phyloP scores from a whole-genome alignment of 2,888 invertebrate genomes.

The Melangyna quadrimaculata region DNA sequence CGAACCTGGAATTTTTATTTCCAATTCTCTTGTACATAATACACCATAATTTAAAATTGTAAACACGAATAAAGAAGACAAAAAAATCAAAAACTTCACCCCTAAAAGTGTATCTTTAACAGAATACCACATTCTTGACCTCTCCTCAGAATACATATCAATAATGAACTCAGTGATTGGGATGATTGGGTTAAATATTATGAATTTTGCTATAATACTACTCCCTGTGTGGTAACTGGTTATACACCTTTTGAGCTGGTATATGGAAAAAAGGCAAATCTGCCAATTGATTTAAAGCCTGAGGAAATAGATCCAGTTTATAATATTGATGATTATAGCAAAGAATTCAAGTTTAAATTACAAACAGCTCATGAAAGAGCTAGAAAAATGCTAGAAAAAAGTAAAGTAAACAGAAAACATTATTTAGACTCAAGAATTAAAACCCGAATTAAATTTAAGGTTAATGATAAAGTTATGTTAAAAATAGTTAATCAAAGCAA shows the following conservation, averaged over 20 bases:
- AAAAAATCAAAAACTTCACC: neutral
- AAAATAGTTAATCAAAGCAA: conserved; percentile 8
- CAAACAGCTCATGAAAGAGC: conserved; percentile 13
- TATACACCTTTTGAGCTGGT: conserved; percentile 15
- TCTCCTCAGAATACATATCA: neutral
- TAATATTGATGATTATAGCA: conserved; percentile 21
- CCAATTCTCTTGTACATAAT: neutral
- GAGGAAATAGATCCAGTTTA: neutral
- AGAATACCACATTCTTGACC: neutral
- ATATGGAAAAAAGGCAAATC: neutral
- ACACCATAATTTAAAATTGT: neutral
- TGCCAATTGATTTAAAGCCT: neutral
- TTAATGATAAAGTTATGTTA: neutral
- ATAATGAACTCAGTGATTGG: conserved; percentile 19
- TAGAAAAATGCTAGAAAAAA: conserved; percentile 1
- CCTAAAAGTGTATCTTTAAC: neutral
- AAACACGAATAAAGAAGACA: neutral
- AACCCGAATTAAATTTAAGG: neutral
- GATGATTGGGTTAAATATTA: conserved; percentile 6
- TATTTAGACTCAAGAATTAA: neutral
- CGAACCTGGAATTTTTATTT: neutral
- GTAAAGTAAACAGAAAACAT: neutral
- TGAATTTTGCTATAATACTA: neutral
- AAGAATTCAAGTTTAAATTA: conserved; percentile 18
- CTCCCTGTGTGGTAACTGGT: neutral